Conservation (phyloP, 2,888 invertebrate genomes). For the Archips crataeganus region DNA sequence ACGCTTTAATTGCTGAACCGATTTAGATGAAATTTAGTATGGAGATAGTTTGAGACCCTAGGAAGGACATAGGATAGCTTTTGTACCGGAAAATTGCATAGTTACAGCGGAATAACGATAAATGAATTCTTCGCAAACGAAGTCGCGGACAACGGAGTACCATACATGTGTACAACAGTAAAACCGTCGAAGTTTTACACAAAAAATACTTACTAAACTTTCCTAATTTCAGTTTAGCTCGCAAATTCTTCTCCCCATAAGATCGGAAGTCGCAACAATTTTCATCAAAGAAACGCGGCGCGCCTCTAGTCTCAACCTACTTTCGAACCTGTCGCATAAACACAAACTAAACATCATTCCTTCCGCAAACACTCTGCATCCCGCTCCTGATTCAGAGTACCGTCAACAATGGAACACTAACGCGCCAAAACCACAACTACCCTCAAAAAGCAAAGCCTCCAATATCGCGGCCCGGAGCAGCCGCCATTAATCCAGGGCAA, state of each 20-base stretch:
- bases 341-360: not conserved
- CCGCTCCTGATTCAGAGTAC: constrained; percentile 1
- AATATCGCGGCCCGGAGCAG: constrained; percentile 17
- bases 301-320: not conserved
- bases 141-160: too few species aligned
- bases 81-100: too few species aligned
- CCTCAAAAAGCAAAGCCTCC: constrained; percentile 15
- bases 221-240: not conserved
- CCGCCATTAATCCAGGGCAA: constrained; percentile 25
- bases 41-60: too few species aligned
- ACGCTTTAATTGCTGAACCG: too few species aligned
- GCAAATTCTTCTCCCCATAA: not conserved
- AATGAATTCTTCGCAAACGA: too few species aligned
- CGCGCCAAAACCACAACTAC: constrained; percentile 14
- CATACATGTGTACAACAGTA: too few species aligned
- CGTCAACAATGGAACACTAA: not conserved
- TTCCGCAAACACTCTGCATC: not conserved
- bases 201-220: not conserved
- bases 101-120: too few species aligned
- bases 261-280: not conserved
- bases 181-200: not conserved
- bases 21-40: too few species aligned
- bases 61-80: too few species aligned
- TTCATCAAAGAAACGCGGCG: not conserved
- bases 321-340: not conserved